Evolutionary conservation across 2,888 invertebrate species (phyloP).

Genomic region (Ethmia dodecea): DNA sequence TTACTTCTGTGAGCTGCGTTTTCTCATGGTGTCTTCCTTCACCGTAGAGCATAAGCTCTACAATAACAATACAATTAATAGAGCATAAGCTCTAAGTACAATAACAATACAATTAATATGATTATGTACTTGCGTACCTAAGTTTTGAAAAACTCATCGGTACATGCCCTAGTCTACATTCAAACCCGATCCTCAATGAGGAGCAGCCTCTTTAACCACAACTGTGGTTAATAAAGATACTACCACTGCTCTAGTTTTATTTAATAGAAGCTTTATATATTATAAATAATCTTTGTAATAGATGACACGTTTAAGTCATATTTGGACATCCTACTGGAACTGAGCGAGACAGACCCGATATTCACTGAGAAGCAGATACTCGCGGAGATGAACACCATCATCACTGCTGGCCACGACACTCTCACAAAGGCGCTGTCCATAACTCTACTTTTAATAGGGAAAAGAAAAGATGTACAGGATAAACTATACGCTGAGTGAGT

Average conservation of each 20-base stretch:
- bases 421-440: background rate
- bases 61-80: too few relatives aligned
- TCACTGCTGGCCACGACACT: background rate
- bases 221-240: too few relatives aligned
- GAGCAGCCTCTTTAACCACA: too few relatives aligned
- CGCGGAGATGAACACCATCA: background rate
- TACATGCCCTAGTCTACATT: too few relatives aligned
- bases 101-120: too few relatives aligned
- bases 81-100: too few relatives aligned
- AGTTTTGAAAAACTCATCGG: too few relatives aligned
- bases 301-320: background rate
- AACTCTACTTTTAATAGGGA: background rate
- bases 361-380: background rate
- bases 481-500: background rate
- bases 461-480: background rate
- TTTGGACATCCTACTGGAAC: background rate
- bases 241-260: constrained; percentile 14
- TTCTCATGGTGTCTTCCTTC: too few relatives aligned
- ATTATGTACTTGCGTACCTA: too few relatives aligned
- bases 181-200: too few relatives aligned
- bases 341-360: background rate
- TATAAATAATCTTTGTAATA: background rate
- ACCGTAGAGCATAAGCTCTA: too few relatives aligned
- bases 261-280: background rate
- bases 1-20: too few relatives aligned